phyloP scores from a whole-genome alignment of 2,888 invertebrate genomes.

The Listrodromus nycthemerus region DNA sequence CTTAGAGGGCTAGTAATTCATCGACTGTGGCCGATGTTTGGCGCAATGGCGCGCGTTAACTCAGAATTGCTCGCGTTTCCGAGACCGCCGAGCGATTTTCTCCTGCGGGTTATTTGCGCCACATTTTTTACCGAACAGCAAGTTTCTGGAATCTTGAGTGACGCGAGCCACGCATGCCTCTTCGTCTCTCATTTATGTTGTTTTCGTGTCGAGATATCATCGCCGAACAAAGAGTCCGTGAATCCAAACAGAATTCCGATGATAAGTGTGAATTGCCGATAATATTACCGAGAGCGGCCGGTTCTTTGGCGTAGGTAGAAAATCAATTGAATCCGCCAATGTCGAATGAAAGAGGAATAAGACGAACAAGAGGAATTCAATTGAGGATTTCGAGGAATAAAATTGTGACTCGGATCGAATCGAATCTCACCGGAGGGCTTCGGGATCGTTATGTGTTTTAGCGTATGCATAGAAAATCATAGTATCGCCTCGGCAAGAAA shows the following conservation, averaged over 20 bases:
- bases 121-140: neutral
- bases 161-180: neutral
- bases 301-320: slow-evolving; percentile 33
- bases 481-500: slow-evolving; percentile 29
- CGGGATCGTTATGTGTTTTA: slow-evolving; percentile 15
- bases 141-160: neutral
- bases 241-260: slow-evolving; percentile 20
- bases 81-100: neutral
- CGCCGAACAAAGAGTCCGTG: neutral
- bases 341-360: neutral
- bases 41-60: too few relatives aligned
- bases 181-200: neutral
- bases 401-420: slow-evolving; percentile 14
- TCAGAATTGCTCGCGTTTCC: too few relatives aligned
- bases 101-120: neutral
- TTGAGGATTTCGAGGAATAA: slow-evolving; percentile 43
- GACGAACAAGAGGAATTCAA: slow-evolving; percentile 23
- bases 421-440: slow-evolving; percentile 32
- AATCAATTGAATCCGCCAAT: slow-evolving; percentile 32
- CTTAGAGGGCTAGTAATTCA: too few relatives aligned
- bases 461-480: slow-evolving; percentile 2
- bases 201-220: neutral
- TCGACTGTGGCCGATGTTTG: too few relatives aligned
- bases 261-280: slow-evolving; percentile 27
- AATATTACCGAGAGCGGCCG: slow-evolving; percentile 18